Conservation (phyloP, 1,140 invertebrate genomes). For the Drosophila ananassae region DNA sequence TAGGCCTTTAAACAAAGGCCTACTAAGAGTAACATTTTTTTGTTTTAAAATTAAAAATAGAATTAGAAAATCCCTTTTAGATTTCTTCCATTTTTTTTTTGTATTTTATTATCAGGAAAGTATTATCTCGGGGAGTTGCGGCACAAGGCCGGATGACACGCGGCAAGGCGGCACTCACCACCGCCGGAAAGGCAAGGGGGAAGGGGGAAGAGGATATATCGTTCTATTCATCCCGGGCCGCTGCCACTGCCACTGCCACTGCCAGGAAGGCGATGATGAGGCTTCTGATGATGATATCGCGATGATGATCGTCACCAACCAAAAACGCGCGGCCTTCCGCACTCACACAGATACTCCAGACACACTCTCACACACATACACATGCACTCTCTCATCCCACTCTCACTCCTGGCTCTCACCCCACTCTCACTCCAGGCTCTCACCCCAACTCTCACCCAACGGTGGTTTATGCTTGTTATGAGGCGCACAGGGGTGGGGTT, state of each 20-base stretch:
- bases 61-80: not conserved
- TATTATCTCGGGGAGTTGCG: conserved; percentile 31
- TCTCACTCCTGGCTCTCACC: not conserved
- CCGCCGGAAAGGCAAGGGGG: conserved; percentile 10
- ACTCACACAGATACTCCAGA: conserved; percentile 46
- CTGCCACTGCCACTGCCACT: not conserved
- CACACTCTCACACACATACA: not conserved
- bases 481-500: conserved; percentile 23
- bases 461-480: conserved; percentile 77
- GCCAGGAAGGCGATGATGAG: not conserved
- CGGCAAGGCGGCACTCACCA: conserved; percentile 51
- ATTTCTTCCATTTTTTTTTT: not conserved
- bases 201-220: not conserved
- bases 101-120: conserved; percentile 32
- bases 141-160: conserved; percentile 33
- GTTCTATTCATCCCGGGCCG: conserved; percentile 2
- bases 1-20: too few species aligned
- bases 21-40: too few species aligned
- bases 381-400: too few species aligned
- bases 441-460: conserved; percentile 9
- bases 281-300: conserved; percentile 23
- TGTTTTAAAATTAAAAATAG: too few species aligned
- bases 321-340: conserved; percentile 64
- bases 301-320: conserved; percentile 64
- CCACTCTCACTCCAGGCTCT: not conserved